Evolutionary conservation across 2,113 vertebrate species (phyloP).

Genomic region (Syngnathus scovelli): DNA sequence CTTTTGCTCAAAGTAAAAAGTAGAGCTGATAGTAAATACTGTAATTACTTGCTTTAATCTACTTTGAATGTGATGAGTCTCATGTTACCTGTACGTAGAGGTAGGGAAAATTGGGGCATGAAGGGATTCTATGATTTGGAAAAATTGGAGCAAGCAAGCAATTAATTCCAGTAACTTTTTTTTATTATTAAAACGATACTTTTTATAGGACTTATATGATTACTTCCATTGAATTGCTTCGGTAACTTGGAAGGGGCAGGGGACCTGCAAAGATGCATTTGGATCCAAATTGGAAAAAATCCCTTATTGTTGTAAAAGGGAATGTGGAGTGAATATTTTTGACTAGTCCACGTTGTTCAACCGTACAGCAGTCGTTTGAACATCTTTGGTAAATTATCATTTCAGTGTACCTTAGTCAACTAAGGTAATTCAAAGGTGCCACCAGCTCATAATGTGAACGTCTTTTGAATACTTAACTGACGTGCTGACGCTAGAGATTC

Average conservation of each 20-base stretch:
- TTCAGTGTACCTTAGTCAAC: not conserved
- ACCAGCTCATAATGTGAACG: not conserved
- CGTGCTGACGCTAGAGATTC: slow-evolving; percentile 6
- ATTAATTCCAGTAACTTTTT: slow-evolving; percentile 1
- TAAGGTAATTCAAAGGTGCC: too few relatives aligned
- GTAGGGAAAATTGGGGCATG: slow-evolving; percentile 9
- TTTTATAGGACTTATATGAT: not conserved
- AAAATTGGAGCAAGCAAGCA: slow-evolving; percentile 21
- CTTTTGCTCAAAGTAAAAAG: slow-evolving; percentile 33
- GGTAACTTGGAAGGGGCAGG: too few relatives aligned
- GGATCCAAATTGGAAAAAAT: too few relatives aligned
- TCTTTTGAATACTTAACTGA: not conserved
- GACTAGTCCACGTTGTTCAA: too few relatives aligned
- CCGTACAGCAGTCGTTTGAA: too few relatives aligned
- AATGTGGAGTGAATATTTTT: too few relatives aligned
- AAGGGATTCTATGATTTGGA: not conserved
- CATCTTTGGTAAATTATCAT: too few relatives aligned
- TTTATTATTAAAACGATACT: not conserved
- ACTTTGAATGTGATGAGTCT: slow-evolving; percentile 24
- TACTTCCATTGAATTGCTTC: not conserved
- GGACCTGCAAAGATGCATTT: too few relatives aligned
- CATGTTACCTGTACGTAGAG: slow-evolving; percentile 9
- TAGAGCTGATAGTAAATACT: slow-evolving; percentile 32
- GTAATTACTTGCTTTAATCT: slow-evolving; percentile 42
- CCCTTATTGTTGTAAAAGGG: too few relatives aligned